Evolutionary conservation across 2,888 invertebrate genomes (phyloP).

Genomic region (Mellilla xanthometata): DNA sequence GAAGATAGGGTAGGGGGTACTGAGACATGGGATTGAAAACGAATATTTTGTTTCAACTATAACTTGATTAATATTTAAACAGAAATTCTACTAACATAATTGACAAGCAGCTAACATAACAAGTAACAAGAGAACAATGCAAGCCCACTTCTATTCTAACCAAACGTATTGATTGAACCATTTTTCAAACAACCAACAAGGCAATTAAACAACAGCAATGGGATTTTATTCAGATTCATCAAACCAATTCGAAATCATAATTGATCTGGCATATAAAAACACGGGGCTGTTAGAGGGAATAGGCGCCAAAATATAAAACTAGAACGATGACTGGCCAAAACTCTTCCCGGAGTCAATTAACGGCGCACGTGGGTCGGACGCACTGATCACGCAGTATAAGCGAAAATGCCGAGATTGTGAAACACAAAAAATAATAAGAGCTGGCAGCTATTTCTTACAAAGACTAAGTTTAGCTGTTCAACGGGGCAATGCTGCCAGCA

Average conservation of each 20-base stretch:
- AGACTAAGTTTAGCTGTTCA: too few species aligned
- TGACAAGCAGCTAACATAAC: background rate
- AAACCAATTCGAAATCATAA: slow-evolving; percentile 81
- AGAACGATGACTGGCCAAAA: slow-evolving; percentile 78
- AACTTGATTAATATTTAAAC: too few species aligned
- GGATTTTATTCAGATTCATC: slow-evolving; percentile 81
- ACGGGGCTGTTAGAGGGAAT: slow-evolving; percentile 75
- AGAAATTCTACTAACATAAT: too few species aligned
- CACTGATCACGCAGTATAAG: slow-evolving; percentile 35
- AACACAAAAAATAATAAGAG: too few species aligned
- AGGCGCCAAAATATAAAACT: slow-evolving; percentile 80
- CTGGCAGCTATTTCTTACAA: too few species aligned
- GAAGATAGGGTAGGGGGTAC: too few species aligned
- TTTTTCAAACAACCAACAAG: slow-evolving; percentile 75
- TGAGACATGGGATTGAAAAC: too few species aligned
- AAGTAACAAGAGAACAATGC: slow-evolving; percentile 3
- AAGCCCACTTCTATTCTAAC: slow-evolving; percentile 4
- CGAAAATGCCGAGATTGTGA: slow-evolving; percentile 3
- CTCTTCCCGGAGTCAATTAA: slow-evolving; percentile 77
- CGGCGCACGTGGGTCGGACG: slow-evolving; percentile 58
- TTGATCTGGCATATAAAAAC: slow-evolving; percentile 80
- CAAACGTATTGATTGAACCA: slow-evolving; percentile 60
- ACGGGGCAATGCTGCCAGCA: too few species aligned
- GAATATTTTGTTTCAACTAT: too few species aligned
- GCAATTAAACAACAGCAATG: slow-evolving; percentile 79